Base-by-base conservation (phyloP, 1,140 invertebrate genomes). In the Drosophila truncata region DNA sequence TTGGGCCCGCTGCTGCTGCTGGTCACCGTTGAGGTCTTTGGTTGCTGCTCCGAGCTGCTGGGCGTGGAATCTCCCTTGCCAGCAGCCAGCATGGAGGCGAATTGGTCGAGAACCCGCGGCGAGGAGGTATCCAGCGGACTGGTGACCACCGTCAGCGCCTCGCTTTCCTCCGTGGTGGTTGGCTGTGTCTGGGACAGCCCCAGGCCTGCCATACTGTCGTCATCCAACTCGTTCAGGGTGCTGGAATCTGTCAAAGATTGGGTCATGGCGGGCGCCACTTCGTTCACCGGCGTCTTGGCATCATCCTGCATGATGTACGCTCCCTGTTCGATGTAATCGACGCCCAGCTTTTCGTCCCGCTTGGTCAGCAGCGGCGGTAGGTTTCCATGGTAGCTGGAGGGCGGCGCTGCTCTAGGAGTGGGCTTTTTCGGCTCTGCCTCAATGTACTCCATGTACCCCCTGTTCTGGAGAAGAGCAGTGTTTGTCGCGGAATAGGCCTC, bases 371-470 rank as follows among this genome's bases (percentile, higher is more conserved):
- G 44, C 2, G 71, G 61, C 35, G 81, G 75, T 39, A 63, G 27
- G 20, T 59, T 54, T 35, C 14, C 42, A 0, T 18, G 23, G 42
- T 39, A 20, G 33, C 60, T 18, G 41, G 20, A 13, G 20, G 78
- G 49, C 4, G 16, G 42, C 29, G 54, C 50, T 76, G 49, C 76
- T 9, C 54, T 44, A 23, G 65, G 52, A 0, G 67, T 58, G 25
- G 33, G 23, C 18, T 73, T 76, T 5, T 78, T 88, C 5, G 78
- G 79, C 39, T 69, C 55, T 8, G 78, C 47, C 65, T 96, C 95
- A 0, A 96, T 95, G 79, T 96, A 96, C 64, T 96, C 94, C 47
- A 96, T 93, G 74, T 96, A 96, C 0, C 96, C 96, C 29, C 95
- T 94, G 91, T 96, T 96, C 54, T 94, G 94, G 10, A 95, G 50